Evolutionary conservation across 2,888 invertebrate species (phyloP), one percentile per base, ranked within the genome.

Genomic region (Drosophila histrio): DNA sequence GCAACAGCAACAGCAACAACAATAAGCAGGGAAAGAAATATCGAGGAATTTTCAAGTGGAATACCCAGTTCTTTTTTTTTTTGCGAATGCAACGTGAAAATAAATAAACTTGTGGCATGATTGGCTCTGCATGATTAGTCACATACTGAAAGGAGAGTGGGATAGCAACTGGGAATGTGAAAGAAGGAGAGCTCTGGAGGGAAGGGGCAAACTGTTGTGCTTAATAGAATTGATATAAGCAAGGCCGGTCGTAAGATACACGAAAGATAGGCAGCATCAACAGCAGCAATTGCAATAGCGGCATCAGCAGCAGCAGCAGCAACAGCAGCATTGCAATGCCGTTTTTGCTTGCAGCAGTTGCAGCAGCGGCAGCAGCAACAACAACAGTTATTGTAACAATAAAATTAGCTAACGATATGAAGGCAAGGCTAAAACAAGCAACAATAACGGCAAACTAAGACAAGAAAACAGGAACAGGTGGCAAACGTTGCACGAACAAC

Each of bases 321-420:
- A 49, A 57, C 65, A 60, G 52, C 63, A 63, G 58, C 72, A 76
- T 34, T 34, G 76, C 77, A 66, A 80, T 79, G 56, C 72, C 59
- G 72, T 67, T 71, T 80, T 77, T 73, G 71, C 72, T 61, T 46
- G 66, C 53, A 59, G 62, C 68, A 50, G 58, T 63, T 54, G 54
- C 66, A 71, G 58, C 59, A 58, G 52, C 65, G 68, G 68, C 68
- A 28, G 59, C 74, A 44, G 61, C 69, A 70, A 56, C 80, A 83
- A 78, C 81, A 87, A 87, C 84, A 87, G 84, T 84, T 84, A 84
- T 79, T 85, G 85, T 87, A 84, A 84, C 87, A 84, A 84, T 84
- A 84, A 84, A 84, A 84, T 84, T 84, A 84, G 84, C 84, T 84
- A 87, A 84, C 84, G 87, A 84, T 87, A 84, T 87, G 79, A 84